Base-by-base conservation (phyloP, 1,140 invertebrate genomes). In the Dreissena polymorpha region DNA sequence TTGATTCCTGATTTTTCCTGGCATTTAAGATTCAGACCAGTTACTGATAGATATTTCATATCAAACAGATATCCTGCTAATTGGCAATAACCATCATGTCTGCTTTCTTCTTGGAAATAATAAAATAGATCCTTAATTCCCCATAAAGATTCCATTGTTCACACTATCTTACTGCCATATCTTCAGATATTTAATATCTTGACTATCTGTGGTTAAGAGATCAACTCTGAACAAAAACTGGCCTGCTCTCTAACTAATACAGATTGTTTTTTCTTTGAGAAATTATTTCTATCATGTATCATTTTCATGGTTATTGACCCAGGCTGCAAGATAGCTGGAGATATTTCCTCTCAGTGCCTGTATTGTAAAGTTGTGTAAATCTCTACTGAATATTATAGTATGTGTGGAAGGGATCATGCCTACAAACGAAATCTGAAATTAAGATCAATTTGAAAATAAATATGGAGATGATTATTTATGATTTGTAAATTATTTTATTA, bases 111-210 rank as follows among this genome's bases (percentile, higher is more conserved):
- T 63, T 49, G 57, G 50, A 80, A 70, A 70, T 71, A 55, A 80
- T 80, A 80, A 80, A 80, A 72, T 80, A 72, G 78, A 72, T 80
- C 69, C 78, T 80, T 80, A 80, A 80, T 80, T 72, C 67, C 49
- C 78, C 69, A 80, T 80, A 80, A 80, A 80, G 78, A 80, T 80
- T 63, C 64, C 78, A 80, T 72, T 80, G 78, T 80, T 51, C 55
- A 23, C 51, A 50, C 53, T 80, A 80, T 71, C 69, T 23, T 72
- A 23, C 18, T 39, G 29, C 51, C 27, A 68, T 65, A 79, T 79
- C 68, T 21, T 63, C 23, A 63, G 78, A 70, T 64, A 80, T 70
- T 64, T 57, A 63, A 72, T 72, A 80, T 80, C 78, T 67, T 49
- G 55, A 10, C 27, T 69, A 78, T 78, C 76, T 65, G 50, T 51